These are phyloP conservation scores for Scrobipalpa costella DNA, from an alignment of 2,888 invertebrate genomes.

Conservation along the genomic window DNA sequence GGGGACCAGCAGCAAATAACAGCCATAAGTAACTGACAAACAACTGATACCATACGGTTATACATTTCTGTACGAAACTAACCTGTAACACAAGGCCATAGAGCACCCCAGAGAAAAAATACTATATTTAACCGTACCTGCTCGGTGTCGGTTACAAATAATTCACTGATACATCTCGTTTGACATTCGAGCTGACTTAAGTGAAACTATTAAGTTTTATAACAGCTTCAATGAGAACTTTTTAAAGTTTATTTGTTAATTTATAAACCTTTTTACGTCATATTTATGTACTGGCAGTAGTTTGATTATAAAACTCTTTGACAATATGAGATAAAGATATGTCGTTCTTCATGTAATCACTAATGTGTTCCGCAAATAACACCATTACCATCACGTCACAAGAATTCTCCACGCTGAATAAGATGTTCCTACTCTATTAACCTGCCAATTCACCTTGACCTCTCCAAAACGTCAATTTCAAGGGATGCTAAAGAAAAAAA, in stretches of 20 bases:
- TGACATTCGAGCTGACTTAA: conserved; percentile 36
- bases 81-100: neutral
- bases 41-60: conserved; percentile 35
- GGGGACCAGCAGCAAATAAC: conserved; percentile 30
- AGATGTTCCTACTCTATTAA: conserved; percentile 28
- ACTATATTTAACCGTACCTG: conserved; percentile 24
- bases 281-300: neutral
- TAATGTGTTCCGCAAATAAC: conserved; percentile 54
- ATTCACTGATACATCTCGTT: conserved; percentile 38
- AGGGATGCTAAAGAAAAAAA: conserved; percentile 32
- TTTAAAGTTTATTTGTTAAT: conserved; percentile 41
- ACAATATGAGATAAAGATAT: neutral
- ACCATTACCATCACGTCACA: conserved; percentile 22
- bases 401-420: conserved; percentile 46
- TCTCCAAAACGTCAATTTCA: conserved; percentile 26
- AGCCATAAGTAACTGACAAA: conserved; percentile 36
- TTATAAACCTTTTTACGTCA: neutral
- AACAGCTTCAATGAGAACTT: conserved; percentile 17
- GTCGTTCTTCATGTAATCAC: conserved; percentile 26
- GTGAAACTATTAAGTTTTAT: conserved; percentile 25
- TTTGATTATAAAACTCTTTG: too few species aligned
- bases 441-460: conserved; percentile 44
- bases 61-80: neutral
- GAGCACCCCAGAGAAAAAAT: neutral
- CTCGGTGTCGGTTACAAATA: conserved; percentile 41